A percentile compares a stretch with the other conserved stretches of the same genome.
phyloP scores from a whole-genome alignment of 2,113 vertebrate species.

The Erythrolamprus reginae region DNA sequence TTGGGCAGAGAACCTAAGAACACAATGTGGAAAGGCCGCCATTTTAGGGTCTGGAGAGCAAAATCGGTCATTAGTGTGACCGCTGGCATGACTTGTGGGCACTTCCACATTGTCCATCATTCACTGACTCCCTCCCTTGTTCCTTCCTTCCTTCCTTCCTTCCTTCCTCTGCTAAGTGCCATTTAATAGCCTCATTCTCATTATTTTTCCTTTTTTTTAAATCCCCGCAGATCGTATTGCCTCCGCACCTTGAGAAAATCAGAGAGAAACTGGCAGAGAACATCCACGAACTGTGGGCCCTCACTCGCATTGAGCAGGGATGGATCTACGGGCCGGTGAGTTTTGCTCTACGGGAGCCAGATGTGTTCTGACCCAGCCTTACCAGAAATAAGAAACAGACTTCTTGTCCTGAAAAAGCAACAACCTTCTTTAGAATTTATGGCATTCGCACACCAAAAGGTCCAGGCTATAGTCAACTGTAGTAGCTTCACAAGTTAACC shows the following conservation, averaged over 20 bases:
- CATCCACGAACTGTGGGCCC: slow-evolving; percentile 89
- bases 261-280: slow-evolving; percentile 91
- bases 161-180: neutral
- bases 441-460: too few species aligned
- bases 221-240: slow-evolving; percentile 79
- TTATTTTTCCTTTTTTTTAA: neutral
- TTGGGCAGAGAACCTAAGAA: neutral
- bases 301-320: slow-evolving; percentile 89
- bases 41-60: neutral
- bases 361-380: too few species aligned
- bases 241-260: slow-evolving; percentile 88
- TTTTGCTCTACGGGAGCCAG: neutral
- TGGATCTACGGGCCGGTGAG: slow-evolving; percentile 88
- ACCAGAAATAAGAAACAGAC: too few species aligned
- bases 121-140: neutral
- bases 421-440: too few species aligned
- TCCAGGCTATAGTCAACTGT: too few species aligned
- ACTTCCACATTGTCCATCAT: neutral
- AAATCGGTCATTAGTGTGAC: neutral
- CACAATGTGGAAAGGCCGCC: neutral
- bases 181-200: neutral
- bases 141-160: neutral
- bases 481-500: too few species aligned
- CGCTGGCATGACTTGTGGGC: neutral
- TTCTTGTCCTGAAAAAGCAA: too few species aligned